A percentile compares a stretch with the other conserved stretches of the same genome.
Conservation (phyloP, 2,797 vertebrate species). For the Schizopygopsis pylzovi region DNA sequence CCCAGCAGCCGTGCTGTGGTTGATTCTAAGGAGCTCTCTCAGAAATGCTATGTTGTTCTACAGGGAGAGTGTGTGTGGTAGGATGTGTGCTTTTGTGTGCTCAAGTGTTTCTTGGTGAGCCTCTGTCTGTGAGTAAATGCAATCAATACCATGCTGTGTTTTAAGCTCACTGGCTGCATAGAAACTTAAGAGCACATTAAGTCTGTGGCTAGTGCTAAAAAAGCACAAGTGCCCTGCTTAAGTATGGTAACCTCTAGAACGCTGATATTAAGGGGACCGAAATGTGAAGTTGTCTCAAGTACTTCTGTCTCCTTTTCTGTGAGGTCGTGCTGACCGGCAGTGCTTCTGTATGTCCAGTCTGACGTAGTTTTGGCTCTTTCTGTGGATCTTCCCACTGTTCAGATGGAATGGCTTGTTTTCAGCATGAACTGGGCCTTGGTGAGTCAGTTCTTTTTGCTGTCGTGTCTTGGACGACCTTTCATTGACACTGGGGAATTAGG, state of each 20-base stretch:
- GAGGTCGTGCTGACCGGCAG: constrained; percentile 34
- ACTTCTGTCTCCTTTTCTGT: constrained; percentile 23
- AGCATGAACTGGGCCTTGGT: background rate
- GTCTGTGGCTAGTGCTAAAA: constrained; percentile 29
- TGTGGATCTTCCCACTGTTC: constrained; percentile 34
- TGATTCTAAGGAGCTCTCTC: constrained; percentile 68
- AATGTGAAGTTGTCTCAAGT: constrained; percentile 41
- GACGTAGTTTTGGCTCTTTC: background rate
- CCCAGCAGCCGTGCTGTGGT: constrained; percentile 63
- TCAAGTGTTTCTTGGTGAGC: constrained; percentile 43
- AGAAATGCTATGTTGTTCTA: constrained; percentile 47
- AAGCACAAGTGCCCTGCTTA: constrained; percentile 1
- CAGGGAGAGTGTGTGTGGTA: constrained; percentile 37
- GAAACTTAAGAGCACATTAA: constrained; percentile 19
- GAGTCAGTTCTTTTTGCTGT: constrained; percentile 41
- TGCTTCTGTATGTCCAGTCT: constrained; percentile 30
- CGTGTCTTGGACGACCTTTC: constrained; percentile 36
- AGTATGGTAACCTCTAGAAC: constrained; percentile 10
- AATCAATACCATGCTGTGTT: constrained; percentile 41
- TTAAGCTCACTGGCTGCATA: constrained; percentile 35
- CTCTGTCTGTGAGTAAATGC: constrained; percentile 42
- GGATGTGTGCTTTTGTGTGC: constrained; percentile 37
- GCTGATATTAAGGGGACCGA: background rate
- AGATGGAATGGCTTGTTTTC: constrained; percentile 24
- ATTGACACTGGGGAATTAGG: constrained; percentile 29